Evolutionary conservation across 2,797 vertebrate genomes (phyloP).

Genomic region (Malacoraja senta): DNA sequence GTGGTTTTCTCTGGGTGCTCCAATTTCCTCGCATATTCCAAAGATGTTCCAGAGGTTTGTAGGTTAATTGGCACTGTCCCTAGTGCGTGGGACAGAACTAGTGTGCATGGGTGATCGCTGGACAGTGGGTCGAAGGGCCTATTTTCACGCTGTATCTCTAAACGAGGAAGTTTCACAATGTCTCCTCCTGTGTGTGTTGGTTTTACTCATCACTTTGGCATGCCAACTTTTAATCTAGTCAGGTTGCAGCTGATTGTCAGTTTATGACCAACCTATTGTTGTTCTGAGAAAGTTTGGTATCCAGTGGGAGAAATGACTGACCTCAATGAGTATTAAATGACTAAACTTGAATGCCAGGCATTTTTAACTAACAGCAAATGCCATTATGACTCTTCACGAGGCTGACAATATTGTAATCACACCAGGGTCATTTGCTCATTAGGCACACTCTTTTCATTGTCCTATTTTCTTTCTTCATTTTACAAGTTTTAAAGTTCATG

Average conservation of each 20-base stretch:
- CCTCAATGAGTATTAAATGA: background rate
- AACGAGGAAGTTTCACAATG: background rate
- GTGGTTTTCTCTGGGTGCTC: too few relatives aligned
- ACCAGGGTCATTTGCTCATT: background rate
- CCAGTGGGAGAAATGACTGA: background rate
- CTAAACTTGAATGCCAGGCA: background rate
- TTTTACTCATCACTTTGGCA: background rate
- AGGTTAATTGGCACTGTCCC: too few relatives aligned
- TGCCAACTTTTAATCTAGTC: background rate
- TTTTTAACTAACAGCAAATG: background rate
- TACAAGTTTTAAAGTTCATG: background rate
- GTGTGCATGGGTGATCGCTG: too few relatives aligned
- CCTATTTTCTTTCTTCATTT: background rate
- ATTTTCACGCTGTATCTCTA: too few relatives aligned
- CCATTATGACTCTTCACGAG: background rate
- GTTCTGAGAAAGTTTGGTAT: background rate
- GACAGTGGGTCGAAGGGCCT: too few relatives aligned
- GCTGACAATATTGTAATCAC: background rate
- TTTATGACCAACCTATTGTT: background rate
- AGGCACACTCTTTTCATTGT: background rate
- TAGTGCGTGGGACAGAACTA: too few relatives aligned
- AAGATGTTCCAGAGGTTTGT: too few relatives aligned
- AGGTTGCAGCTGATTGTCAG: background rate
- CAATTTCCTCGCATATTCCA: too few relatives aligned
- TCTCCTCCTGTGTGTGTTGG: too few relatives aligned